These are phyloP conservation scores for Drosophila neotestacea DNA, from an alignment of 2,888 invertebrate genomes.

Conservation along the genomic window DNA sequence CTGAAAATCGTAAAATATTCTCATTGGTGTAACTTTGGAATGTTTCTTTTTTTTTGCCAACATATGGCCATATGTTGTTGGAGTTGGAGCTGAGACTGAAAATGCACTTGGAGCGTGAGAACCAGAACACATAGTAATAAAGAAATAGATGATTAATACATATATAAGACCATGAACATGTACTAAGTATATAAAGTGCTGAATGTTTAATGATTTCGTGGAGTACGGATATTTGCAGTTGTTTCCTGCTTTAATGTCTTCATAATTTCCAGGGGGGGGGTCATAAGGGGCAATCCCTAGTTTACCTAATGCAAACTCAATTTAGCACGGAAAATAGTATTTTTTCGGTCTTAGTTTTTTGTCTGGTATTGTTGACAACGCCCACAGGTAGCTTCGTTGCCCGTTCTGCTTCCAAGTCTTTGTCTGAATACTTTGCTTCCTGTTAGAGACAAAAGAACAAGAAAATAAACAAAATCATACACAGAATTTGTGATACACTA, in stretches of 20 bases:
- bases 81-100: conserved; percentile 16
- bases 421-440: conserved; percentile 34
- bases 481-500: conserved; percentile 15
- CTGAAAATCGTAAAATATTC: conserved; percentile 17
- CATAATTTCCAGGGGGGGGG: conserved; percentile 4
- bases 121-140: conserved; percentile 43
- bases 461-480: conserved; percentile 1
- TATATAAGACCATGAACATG: neutral
- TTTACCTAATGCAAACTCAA: conserved; percentile 58
- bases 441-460: conserved; percentile 33
- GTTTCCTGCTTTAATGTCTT: conserved; percentile 15
- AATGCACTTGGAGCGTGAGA: conserved; percentile 63
- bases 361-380: conserved; percentile 51
- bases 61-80: conserved; percentile 15
- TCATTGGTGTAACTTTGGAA: conserved; percentile 21
- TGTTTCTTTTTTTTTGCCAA: conserved; percentile 10
- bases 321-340: conserved; percentile 28
- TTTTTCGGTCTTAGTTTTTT: conserved; percentile 20
- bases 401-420: conserved; percentile 29
- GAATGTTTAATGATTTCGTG: neutral
- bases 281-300: conserved; percentile 53
- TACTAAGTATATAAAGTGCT: conserved; percentile 8
- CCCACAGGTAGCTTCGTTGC: conserved; percentile 42
- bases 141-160: conserved; percentile 18
- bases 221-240: conserved; percentile 12